Evolutionary conservation across 2,113 vertebrate species (phyloP).

Genomic region (Morone chrysops): DNA sequence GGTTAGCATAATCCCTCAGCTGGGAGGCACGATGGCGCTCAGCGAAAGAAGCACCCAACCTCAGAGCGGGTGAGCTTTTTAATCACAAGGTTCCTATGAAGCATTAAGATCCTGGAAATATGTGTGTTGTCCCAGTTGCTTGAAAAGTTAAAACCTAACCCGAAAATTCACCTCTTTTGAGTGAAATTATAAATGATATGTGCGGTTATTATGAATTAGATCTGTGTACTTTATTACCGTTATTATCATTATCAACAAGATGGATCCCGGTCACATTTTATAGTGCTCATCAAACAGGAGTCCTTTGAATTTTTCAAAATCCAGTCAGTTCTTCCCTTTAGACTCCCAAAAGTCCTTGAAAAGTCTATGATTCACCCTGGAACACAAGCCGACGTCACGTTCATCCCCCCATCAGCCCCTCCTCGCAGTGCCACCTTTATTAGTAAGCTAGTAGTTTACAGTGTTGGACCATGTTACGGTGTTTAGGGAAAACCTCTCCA

Average conservation of each 20-base stretch:
- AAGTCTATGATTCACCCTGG: neutral
- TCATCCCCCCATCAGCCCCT: neutral
- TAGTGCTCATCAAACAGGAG: neutral
- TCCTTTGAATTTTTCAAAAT: neutral
- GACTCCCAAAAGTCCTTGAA: neutral
- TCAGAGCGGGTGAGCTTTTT: constrained; percentile 4
- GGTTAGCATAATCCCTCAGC: constrained; percentile 58
- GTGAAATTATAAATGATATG: too few species aligned
- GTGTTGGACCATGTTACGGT: neutral
- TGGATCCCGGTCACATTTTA: neutral
- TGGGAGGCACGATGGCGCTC: neutral
- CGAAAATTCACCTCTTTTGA: neutral
- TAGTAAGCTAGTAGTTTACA: neutral
- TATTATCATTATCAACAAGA: neutral
- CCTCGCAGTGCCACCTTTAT: neutral
- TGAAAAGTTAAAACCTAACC: neutral
- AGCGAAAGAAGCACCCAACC: neutral
- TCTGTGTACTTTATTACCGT: neutral
- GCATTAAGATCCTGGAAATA: constrained; percentile 5
- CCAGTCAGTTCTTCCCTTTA: neutral
- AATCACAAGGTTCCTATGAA: neutral
- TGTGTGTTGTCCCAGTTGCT: neutral
- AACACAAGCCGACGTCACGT: neutral
- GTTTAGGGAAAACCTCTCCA: too few species aligned
- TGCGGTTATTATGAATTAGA: too few species aligned